Evolutionary conservation across 2,797 vertebrate genomes (phyloP), one percentile per base, ranked within the genome.

Genomic region (Halcyon leucocephala): DNA sequence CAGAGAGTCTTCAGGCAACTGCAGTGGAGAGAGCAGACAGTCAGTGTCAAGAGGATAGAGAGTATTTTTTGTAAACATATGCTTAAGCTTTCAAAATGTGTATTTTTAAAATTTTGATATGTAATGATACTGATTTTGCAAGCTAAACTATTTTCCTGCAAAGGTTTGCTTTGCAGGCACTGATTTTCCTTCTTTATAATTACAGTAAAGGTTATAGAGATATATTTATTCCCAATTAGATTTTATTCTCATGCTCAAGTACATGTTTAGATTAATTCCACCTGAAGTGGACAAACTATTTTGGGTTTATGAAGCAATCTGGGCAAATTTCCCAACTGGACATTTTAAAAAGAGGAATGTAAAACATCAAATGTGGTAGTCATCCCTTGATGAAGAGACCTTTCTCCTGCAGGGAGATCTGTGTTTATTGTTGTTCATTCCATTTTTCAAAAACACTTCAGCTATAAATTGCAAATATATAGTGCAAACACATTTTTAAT

Each of bases 291-390:
- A 77, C 85, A 60, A 87, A 92, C 74, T 87, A 12, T 87, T 86
- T 92, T 74, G 44, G 33, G 94, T 94, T 94, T 91, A 93, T 24
- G 41, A 85, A 93, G 52, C 74, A 90, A 89, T 92, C 65, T 87
- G 65, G 78, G 57, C 60, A 89, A 80, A 93, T 95, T 94, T 89
- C 74, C 81, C 86, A 91, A 81, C 60, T 73, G 90, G 74, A 86
- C 82, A 92, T 92, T 94, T 95, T 67, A 85, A 71, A 95, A 91
- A 42, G 51, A 85, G 29, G 42, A 89, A 74, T 85, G 57, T 64
- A 67, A 91, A 95, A 67, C 74, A 74, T 67, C 42, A 54, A 67
- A 87, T 67, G 35, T 67, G 29, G 49, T 90, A 69, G 64, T 89
- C 71, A 41, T 71, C 64, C 74, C 60, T 42, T 55, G 84, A 85